phyloP scores from a whole-genome alignment of 2,113 vertebrate species.

The Chionomys nivalis region DNA sequence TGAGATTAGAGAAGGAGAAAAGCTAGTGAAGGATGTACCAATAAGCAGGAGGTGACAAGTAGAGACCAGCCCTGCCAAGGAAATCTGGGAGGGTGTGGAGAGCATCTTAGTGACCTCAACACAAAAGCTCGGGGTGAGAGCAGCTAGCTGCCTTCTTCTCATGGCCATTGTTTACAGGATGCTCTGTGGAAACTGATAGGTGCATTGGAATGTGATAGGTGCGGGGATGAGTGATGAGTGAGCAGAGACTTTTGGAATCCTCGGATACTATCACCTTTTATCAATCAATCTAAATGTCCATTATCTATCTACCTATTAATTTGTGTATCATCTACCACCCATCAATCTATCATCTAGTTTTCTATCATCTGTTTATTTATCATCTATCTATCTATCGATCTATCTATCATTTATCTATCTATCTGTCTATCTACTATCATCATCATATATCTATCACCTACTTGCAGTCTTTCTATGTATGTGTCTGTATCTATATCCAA shows the following conservation, averaged over 20 bases:
- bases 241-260: not conserved
- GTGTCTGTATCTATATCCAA: not conserved
- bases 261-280: not conserved
- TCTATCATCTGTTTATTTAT: too few species aligned
- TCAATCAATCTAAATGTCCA: too few species aligned
- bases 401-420: not conserved
- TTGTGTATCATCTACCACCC: not conserved
- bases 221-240: not conserved
- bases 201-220: fast-evolving
- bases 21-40: not conserved
- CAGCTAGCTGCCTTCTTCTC: not conserved
- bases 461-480: not conserved
- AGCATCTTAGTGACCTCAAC: not conserved
- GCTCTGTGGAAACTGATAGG: not conserved
- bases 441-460: not conserved
- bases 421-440: not conserved
- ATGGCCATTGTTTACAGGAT: not conserved
- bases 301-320: not conserved
- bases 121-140: not conserved
- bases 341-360: not conserved
- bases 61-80: not conserved
- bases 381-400: not conserved
- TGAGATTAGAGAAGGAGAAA: not conserved
- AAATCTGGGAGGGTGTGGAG: not conserved
- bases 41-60: not conserved